Evolutionary conservation across 2,113 vertebrate genomes (phyloP).

Genomic region (Malurus elegans): DNA sequence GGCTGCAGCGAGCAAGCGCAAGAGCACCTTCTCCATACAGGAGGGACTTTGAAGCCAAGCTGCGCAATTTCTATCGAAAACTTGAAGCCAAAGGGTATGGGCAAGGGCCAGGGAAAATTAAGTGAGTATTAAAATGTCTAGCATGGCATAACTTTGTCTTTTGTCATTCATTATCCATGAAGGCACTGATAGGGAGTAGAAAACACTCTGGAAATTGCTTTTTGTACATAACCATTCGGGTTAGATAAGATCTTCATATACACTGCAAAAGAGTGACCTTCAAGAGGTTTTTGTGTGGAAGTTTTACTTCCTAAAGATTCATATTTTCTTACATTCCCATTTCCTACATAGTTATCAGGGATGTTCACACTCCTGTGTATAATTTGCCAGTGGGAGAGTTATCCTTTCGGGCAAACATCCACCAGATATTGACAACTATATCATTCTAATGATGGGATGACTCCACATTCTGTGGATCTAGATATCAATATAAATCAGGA

Average conservation of each 20-base stretch:
- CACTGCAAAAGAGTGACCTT: not conserved
- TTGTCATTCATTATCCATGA: not conserved
- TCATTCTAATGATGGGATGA: not conserved
- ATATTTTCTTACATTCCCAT: not conserved
- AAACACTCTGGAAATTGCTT: not conserved
- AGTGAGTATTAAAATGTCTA: conserved; percentile 79
- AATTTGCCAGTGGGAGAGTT: not conserved
- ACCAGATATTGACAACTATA: not conserved
- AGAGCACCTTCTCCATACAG: conserved; percentile 96
- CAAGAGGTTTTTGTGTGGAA: not conserved
- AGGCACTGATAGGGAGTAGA: not conserved
- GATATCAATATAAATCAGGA: not conserved
- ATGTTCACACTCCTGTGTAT: not conserved
- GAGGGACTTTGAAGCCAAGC: conserved; percentile 97
- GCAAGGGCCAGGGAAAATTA: conserved; percentile 97
- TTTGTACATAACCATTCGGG: not conserved
- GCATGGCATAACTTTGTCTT: not conserved
- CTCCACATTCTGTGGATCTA: not conserved
- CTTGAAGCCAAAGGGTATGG: conserved; percentile 98
- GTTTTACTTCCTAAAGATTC: not conserved
- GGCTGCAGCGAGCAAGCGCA: conserved; percentile 87
- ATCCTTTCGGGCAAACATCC: not conserved
- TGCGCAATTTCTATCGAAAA: conserved; percentile 97
- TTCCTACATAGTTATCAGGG: not conserved
- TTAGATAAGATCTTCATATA: not conserved